Conservation (phyloP, 2,888 invertebrate genomes). For the Ophraella communa region DNA sequence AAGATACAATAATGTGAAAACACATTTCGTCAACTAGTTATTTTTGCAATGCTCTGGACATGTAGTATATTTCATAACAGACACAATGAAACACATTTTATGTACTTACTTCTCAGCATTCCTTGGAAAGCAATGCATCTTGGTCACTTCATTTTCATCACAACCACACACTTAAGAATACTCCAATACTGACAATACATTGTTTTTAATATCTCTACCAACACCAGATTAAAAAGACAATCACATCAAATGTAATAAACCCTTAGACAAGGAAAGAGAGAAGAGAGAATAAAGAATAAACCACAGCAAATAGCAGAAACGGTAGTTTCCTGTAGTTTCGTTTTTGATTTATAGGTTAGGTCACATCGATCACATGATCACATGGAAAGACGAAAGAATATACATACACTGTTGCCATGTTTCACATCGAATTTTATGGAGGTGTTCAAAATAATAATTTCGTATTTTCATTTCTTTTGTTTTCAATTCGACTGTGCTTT, state of each 20-base stretch:
- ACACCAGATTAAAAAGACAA: no score
- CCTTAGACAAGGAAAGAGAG: no score
- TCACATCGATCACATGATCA: no score
- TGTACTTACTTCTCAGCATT: neutral
- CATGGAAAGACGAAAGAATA: no score
- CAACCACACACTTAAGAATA: no score
- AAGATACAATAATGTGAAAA: neutral
- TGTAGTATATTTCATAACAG: neutral
- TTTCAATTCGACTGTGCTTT: no score
- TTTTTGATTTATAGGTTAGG: neutral
- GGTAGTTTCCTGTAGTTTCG: no score
- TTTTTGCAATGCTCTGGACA: neutral
- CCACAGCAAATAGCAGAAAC: neutral
- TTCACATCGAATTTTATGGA: neutral
- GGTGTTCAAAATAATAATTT: neutral
- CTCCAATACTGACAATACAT: no score
- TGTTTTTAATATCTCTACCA: no score
- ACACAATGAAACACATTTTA: neutral
- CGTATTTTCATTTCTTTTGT: no score
- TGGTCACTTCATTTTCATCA: neutral
- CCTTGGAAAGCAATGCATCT: neutral
- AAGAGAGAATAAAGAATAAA: no score
- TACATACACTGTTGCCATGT: neutral
- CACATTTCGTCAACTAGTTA: neutral
- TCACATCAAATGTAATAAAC: no score